phyloP scores from a whole-genome alignment of 37 sponge, comb jelly and placozoan species.

The Mnemiopsis leidyi region DNA sequence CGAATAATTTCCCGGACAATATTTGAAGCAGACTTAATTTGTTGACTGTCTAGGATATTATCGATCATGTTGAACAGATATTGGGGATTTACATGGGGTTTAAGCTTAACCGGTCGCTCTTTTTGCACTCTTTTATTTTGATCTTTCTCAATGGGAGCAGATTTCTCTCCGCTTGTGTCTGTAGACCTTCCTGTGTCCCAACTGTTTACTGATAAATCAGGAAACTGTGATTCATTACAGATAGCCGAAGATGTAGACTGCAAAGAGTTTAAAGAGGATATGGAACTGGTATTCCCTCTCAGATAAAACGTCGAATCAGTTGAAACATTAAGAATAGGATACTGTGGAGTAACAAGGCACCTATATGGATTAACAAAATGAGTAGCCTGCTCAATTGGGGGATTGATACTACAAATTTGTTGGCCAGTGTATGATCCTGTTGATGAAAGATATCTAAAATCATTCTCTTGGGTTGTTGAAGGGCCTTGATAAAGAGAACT shows the following conservation, averaged over 20 bases:
- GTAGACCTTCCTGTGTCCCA: neutral
- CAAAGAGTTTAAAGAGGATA: neutral
- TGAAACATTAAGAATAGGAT: neutral
- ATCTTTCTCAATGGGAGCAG: neutral
- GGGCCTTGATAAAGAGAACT: no score
- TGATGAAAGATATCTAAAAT: no score
- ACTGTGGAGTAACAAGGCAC: neutral
- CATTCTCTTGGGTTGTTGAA: no score
- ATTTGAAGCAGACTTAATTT: neutral
- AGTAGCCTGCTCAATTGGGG: neutral
- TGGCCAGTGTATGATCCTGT: no score
- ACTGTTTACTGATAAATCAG: neutral
- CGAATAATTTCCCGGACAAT: slow-evolving; percentile 16
- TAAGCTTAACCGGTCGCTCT: neutral
- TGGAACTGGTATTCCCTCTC: neutral
- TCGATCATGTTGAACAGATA: neutral
- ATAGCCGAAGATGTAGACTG: neutral
- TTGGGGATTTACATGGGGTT: neutral
- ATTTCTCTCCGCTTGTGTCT: neutral
- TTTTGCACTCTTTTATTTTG: neutral
- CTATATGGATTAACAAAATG: neutral
- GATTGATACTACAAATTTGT: no score
- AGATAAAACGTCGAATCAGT: neutral
- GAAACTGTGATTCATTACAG: neutral
- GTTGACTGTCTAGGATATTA: neutral